These are phyloP conservation scores for Vesta saturnalis DNA, from an alignment of 2,888 invertebrate genomes.

Conservation along the genomic window DNA sequence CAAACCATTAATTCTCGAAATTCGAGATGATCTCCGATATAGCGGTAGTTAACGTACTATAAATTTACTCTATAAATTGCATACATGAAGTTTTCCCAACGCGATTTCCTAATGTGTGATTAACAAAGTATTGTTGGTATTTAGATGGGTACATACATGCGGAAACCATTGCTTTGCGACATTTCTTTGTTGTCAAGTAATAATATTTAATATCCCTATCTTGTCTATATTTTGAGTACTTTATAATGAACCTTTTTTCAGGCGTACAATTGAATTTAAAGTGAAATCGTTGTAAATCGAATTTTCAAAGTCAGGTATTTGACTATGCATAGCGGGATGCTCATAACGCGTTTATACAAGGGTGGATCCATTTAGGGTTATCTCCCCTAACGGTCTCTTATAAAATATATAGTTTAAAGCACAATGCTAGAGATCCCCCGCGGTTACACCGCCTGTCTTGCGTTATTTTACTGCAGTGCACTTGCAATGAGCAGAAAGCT, in stretches of 20 bases:
- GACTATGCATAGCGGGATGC: constrained; percentile 51
- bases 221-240: not conserved
- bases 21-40: constrained; percentile 20
- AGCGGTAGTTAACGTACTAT: constrained; percentile 27
- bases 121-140: not conserved
- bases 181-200: not conserved
- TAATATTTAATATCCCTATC: not conserved
- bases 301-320: constrained; percentile 50
- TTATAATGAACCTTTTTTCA: constrained; percentile 17
- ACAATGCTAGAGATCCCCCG: constrained; percentile 47
- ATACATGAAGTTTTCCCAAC: constrained; percentile 17
- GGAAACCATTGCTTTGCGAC: not conserved
- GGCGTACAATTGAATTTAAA: constrained; percentile 45
- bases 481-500: constrained; percentile 28
- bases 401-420: constrained; percentile 51
- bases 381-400: constrained; percentile 50
- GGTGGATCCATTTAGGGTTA: constrained; percentile 53
- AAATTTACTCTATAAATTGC: constrained; percentile 25
- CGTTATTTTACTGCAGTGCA: constrained; percentile 39
- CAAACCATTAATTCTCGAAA: constrained; percentile 24
- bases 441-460: constrained; percentile 43
- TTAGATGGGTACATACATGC: too few relatives aligned
- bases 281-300: constrained; percentile 50
- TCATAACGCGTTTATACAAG: constrained; percentile 54
- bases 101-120: constrained; percentile 19